Evolutionary conservation across 2,888 invertebrate genomes (phyloP).

Genomic region (Hipparchia sbordonii): DNA sequence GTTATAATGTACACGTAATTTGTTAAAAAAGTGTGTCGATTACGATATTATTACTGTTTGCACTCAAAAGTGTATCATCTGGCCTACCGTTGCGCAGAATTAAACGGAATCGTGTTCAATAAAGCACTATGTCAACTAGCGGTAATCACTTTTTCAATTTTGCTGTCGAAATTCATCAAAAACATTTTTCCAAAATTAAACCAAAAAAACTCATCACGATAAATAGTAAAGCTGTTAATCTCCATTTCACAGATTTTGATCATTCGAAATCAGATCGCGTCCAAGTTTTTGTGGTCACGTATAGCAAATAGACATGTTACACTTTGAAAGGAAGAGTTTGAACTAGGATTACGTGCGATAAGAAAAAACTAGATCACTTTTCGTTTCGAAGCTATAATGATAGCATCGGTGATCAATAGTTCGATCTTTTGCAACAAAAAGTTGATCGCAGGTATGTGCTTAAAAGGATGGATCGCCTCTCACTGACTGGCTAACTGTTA

Average conservation of each 20-base stretch:
- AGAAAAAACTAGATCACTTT: slow-evolving; percentile 59
- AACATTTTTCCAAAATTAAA: slow-evolving; percentile 48
- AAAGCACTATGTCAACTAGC: slow-evolving; percentile 80
- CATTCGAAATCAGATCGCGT: not conserved
- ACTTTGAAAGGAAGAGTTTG: slow-evolving; percentile 63
- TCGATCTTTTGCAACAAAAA: slow-evolving; percentile 56
- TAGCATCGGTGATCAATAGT: slow-evolving; percentile 58
- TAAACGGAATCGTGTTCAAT: slow-evolving; percentile 73
- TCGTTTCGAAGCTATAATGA: slow-evolving; percentile 62
- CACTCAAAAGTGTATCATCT: slow-evolving; percentile 39
- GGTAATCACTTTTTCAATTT: slow-evolving; percentile 70
- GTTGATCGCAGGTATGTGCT: slow-evolving; percentile 55
- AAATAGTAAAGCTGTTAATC: slow-evolving; percentile 41
- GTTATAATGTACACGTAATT: slow-evolving; percentile 15
- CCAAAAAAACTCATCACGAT: slow-evolving; percentile 44
- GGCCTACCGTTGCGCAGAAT: slow-evolving; percentile 57
- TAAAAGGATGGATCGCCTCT: slow-evolving; percentile 60
- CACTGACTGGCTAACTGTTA: slow-evolving; percentile 49
- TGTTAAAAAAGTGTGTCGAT: slow-evolving; percentile 32
- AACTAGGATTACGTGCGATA: slow-evolving; percentile 53
- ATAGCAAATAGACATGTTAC: not conserved
- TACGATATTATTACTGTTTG: slow-evolving; percentile 34
- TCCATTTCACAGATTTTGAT: slow-evolving; percentile 28
- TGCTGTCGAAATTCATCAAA: slow-evolving; percentile 54
- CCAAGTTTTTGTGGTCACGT: slow-evolving; percentile 4